Evolutionary conservation across 2,888 invertebrate species (phyloP).

Genomic region (Meghimatium bilineatum): DNA sequence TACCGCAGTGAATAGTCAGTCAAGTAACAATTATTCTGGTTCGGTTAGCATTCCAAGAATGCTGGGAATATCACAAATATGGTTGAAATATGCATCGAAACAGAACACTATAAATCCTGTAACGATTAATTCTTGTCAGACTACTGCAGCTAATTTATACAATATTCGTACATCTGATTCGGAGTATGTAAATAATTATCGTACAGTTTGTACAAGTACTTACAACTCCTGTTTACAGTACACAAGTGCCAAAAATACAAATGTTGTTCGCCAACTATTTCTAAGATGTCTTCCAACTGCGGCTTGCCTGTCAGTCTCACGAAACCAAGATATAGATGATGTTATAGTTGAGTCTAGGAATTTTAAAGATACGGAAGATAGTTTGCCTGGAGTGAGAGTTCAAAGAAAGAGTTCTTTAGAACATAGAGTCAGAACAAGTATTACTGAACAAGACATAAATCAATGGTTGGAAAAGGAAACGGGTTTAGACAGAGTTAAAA

Average conservation of each 20-base stretch:
- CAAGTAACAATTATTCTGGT: too few species aligned
- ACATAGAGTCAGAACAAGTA: not conserved
- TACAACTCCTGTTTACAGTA: not conserved
- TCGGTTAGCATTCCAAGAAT: too few species aligned
- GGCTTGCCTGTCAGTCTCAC: not conserved
- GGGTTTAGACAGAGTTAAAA: slow-evolving; percentile 3
- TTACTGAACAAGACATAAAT: not conserved
- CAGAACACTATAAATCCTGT: not conserved
- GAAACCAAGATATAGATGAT: not conserved
- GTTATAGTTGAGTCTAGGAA: not conserved
- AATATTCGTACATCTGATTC: not conserved
- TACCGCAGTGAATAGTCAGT: too few species aligned
- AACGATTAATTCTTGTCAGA: not conserved
- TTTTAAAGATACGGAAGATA: not conserved
- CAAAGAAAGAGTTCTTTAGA: not conserved
- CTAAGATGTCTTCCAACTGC: not conserved
- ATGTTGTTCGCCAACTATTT: not conserved
- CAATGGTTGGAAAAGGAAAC: slow-evolving; percentile 21
- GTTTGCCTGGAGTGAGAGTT: slow-evolving; percentile 9
- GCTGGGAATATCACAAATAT: not conserved
- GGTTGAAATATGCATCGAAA: not conserved
- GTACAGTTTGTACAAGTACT: not conserved
- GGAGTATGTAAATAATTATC: not conserved
- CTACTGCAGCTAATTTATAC: not conserved
- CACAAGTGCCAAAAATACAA: not conserved